Conservation (phyloP, 1,140 invertebrate genomes). For the Lepidurus couesii region DNA sequence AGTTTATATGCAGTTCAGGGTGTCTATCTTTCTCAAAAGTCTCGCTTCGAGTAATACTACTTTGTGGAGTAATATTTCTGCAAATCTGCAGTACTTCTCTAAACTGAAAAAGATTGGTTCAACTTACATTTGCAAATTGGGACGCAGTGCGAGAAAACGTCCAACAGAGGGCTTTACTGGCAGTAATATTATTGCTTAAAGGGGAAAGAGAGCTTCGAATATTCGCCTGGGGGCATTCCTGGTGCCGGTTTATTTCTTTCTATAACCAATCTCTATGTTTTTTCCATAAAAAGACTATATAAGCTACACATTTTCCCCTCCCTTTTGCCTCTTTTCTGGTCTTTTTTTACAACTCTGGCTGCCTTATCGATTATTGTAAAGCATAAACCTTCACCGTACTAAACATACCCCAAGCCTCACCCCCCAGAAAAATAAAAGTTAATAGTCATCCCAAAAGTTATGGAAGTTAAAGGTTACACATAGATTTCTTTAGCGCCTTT, state of each 20-base stretch:
- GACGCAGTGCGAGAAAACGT: no score
- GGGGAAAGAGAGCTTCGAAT: background rate
- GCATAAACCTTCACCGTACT: background rate
- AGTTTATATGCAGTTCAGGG: no score
- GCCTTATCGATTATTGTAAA: constrained; percentile 10
- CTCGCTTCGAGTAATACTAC: no score
- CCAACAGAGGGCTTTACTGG: no score
- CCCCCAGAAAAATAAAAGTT: background rate
- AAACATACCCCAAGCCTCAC: background rate
- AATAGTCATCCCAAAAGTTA: background rate
- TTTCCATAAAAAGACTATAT: background rate
- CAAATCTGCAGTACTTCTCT: no score
- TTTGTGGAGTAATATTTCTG: no score
- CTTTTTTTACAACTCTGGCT: background rate
- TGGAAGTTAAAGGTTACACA: background rate
- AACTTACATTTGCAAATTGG: no score
- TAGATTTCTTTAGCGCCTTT: background rate
- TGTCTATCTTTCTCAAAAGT: no score
- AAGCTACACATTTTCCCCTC: background rate
- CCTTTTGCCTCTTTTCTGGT: background rate
- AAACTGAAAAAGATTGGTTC: no score
- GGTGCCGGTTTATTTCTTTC: background rate
- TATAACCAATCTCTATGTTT: background rate
- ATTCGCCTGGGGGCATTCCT: background rate
- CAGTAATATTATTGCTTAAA: no score